phyloP scores from a whole-genome alignment of 2,888 invertebrate species.

The Mechanitis messenoides region DNA sequence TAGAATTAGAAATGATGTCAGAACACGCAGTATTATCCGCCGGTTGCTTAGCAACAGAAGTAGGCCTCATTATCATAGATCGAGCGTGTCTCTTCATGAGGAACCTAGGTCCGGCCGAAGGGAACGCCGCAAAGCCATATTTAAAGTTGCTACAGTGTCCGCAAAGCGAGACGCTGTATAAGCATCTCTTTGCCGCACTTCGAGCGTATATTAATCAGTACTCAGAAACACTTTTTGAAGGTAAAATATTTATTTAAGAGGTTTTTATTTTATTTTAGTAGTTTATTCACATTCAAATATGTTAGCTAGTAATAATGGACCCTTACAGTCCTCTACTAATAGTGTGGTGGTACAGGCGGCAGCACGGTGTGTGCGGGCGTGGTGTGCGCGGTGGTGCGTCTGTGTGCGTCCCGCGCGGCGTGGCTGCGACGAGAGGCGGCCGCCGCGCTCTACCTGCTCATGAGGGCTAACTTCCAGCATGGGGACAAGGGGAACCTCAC shows the following conservation, averaged over 20 bases:
- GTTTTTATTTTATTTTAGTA: no score
- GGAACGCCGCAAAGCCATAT: conserved; percentile 89
- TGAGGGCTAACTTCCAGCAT: conserved; percentile 96
- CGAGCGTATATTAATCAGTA: conserved; percentile 95
- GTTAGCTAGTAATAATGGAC: no score
- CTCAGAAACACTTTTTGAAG: conserved; percentile 88
- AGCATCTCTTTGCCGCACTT: conserved; percentile 93
- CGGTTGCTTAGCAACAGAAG: conserved; percentile 86
- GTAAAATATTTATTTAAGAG: conserved; percentile 47
- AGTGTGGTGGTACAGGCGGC: conserved; percentile 73
- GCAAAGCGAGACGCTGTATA: conserved; percentile 92
- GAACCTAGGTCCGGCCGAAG: conserved; percentile 86
- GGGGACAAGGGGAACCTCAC: conserved; percentile 89
- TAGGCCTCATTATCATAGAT: conserved; percentile 91
- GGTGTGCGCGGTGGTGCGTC: conserved; percentile 86
- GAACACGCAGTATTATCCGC: conserved; percentile 65
- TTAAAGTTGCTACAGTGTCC: conserved; percentile 90
- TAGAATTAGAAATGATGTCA: conserved; percentile 64
- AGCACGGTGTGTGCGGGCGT: conserved; percentile 87
- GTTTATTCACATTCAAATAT: not conserved
- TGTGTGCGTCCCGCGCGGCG: conserved; percentile 90
- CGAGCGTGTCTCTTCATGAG: conserved; percentile 90
- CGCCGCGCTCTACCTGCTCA: conserved; percentile 91
- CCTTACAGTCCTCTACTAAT: not conserved
- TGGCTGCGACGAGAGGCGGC: conserved; percentile 93